Evolutionary conservation across 2,113 vertebrate species (phyloP).

Genomic region (Chaetodon trifascialis): DNA sequence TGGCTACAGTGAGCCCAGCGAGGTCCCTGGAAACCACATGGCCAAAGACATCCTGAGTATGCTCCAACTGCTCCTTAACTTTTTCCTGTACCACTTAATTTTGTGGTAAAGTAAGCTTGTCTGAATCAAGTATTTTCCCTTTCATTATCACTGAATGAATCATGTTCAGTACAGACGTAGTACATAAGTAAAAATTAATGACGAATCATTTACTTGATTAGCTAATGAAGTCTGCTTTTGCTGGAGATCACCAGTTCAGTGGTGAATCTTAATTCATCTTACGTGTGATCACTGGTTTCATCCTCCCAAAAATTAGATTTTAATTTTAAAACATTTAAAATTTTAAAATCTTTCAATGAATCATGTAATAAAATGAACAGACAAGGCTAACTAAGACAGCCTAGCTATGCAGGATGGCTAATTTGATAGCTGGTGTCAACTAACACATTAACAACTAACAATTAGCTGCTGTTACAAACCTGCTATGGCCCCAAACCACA

Average conservation of each 20-base stretch:
- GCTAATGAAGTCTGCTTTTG: too few relatives aligned
- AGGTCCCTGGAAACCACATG: constrained; percentile 93
- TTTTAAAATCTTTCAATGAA: background rate
- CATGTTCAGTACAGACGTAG: background rate
- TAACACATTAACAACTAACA: too few relatives aligned
- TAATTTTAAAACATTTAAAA: background rate
- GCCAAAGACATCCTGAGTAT: constrained; percentile 96
- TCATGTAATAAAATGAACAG: background rate
- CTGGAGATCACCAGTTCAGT: too few relatives aligned
- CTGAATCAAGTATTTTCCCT: background rate
- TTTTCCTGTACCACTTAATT: background rate
- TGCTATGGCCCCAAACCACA: too few relatives aligned
- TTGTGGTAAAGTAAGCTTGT: background rate
- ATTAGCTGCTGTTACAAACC: too few relatives aligned
- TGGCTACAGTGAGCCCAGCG: constrained; percentile 96
- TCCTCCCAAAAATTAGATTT: background rate
- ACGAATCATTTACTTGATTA: too few relatives aligned
- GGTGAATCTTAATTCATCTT: background rate
- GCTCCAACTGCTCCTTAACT: constrained; percentile 57
- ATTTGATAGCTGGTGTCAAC: too few relatives aligned
- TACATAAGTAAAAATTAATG: too few relatives aligned
- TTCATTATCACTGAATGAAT: background rate
- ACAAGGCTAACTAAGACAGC: background rate
- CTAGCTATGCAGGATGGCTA: too few relatives aligned
- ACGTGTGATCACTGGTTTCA: background rate